Evolutionary conservation across 2,797 vertebrate genomes (phyloP).

Genomic region (Eurystomus glaucurus): DNA sequence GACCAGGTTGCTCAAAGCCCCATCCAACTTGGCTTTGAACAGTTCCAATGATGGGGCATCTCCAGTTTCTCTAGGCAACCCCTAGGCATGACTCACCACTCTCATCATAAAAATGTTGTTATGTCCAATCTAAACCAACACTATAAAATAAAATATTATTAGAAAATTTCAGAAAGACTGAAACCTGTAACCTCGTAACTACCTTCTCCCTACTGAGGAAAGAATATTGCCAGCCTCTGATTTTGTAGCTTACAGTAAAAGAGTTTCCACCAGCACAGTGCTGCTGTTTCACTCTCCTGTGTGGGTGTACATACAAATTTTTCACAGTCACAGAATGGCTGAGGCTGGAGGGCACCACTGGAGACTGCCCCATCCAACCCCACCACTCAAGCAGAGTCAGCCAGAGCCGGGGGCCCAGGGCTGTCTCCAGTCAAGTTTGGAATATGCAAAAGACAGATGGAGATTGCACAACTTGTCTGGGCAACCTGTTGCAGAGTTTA

Average conservation of each 20-base stretch:
- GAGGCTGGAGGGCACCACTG: background rate
- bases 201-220: background rate
- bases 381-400: background rate
- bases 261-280: background rate
- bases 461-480: background rate
- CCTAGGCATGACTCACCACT: background rate
- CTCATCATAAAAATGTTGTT: background rate
- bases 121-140: background rate
- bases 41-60: too few relatives aligned
- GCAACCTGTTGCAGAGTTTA: background rate
- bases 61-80: background rate
- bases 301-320: background rate
- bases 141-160: background rate
- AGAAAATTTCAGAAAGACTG: background rate
- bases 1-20: background rate
- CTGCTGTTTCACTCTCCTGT: background rate
- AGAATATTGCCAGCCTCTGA: background rate
- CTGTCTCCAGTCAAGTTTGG: background rate
- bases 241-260: background rate
- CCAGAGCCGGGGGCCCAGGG: fast-evolving
- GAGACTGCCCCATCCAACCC: background rate
- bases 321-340: background rate
- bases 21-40: background rate
- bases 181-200: background rate
- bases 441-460: background rate